Base-by-base conservation (phyloP, 2,113 vertebrate species). In the Salvator merianae region DNA sequence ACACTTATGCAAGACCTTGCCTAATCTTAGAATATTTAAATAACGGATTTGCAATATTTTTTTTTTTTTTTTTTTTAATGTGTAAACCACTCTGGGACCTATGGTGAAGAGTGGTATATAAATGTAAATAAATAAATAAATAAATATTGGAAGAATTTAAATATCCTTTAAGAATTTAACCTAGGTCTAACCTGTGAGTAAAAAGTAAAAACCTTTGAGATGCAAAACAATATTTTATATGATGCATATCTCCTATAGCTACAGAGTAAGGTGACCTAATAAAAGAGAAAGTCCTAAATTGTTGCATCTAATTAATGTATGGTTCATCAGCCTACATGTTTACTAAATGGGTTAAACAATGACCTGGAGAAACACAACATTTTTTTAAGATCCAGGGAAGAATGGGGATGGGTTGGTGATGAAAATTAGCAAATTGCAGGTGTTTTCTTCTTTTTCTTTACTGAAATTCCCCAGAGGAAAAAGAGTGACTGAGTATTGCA, bases 311-410 rank as follows among this genome's bases (percentile, higher is more conserved):
- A 84, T 71, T 43, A 70, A 71, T 40, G 69, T 34, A 55, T 77
- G 5, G 3, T 34, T 59, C 53, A 59, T 43, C 30, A 78, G 16
- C n/a, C 53, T 34, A 9, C 75, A 69, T 59, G 36, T 13, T 32
- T 9, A 18, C 30, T 34, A 70, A 81, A 53, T 16, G n/a, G 43
- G 22, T 26, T 59, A 59, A 59, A 34, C 20, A 32, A 30, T 70
- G 77, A 66, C 65, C 24, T 43, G 36, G 74, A 84, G 71, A 7
- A 18, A 22, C 7, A 28, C 28, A n/a, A 26, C 1, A 1, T 89
- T 88, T 84, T n/a, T 88, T 34, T 20, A 87, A 93, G 86, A 84
- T 81, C 83, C 79, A 86, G 55, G 30, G 82, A 92, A 89, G 83
- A 83, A 68, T 84, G 85, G 85, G 85, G 71, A 85, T 85, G 65